phyloP scores from a whole-genome alignment of 2,113 vertebrate genomes.

The Larimichthys crocea region DNA sequence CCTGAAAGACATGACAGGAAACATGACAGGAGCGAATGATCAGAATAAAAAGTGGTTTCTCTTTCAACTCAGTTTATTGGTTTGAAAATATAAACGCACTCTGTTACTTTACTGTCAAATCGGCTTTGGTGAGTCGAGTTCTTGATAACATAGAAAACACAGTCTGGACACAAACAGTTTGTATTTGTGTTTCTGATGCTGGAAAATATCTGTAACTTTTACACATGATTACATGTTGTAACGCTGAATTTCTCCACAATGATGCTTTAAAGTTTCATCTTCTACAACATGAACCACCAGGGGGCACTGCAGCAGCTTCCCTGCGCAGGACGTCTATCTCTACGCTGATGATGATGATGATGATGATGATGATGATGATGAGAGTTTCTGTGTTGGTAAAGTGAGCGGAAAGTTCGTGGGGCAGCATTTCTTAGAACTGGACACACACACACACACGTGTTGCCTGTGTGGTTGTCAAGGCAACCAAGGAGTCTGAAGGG shows the following conservation, averaged over 20 bases:
- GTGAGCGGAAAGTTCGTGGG: neutral
- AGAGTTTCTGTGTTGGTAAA: neutral
- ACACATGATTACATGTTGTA: too few relatives aligned
- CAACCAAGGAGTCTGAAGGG: conserved; percentile 33
- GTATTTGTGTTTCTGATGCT: too few relatives aligned
- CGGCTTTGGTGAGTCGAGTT: neutral
- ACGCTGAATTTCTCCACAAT: neutral
- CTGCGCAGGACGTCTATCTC: neutral
- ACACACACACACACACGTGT: neutral
- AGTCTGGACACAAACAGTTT: too few relatives aligned
- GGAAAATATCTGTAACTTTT: too few relatives aligned
- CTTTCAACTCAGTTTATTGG: neutral
- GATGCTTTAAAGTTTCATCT: neutral
- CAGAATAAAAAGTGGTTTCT: too few relatives aligned
- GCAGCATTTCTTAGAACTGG: conserved; percentile 2
- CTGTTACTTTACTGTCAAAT: neutral
- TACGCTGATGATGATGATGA: neutral
- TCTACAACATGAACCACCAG: conserved; percentile 12
- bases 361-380: neutral
- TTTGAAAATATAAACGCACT: too few relatives aligned
- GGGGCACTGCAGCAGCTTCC: conserved; percentile 30
- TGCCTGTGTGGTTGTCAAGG: conserved; percentile 49
- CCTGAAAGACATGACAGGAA: too few relatives aligned
- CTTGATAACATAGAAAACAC: neutral
- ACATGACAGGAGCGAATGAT: too few relatives aligned